Conservation (phyloP, 2,797 vertebrate genomes). For the Petrocephalus schoutedeni region DNA sequence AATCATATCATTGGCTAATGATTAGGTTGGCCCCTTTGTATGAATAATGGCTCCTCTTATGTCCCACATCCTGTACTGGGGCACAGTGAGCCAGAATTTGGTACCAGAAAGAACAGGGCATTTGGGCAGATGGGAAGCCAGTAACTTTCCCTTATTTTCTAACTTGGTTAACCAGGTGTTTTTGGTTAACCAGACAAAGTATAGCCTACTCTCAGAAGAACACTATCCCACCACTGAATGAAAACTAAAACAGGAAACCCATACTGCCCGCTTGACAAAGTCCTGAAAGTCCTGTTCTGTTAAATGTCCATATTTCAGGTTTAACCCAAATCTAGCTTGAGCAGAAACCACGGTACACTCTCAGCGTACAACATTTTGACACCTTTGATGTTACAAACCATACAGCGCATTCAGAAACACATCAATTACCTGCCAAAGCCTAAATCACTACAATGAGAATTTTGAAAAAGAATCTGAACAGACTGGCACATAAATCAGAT, state of each 20-base stretch:
- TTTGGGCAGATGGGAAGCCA: background rate
- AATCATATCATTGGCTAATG: background rate
- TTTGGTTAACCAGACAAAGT: background rate
- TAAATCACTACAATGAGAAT: background rate
- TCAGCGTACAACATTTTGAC: background rate
- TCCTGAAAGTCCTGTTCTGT: background rate
- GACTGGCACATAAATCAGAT: background rate
- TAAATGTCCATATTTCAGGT: background rate
- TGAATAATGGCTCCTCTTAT: background rate
- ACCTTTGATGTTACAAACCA: background rate
- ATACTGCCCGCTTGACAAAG: background rate
- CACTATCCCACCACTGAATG: background rate
- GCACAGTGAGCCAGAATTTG: background rate
- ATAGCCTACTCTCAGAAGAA: background rate
- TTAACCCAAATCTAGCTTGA: background rate
- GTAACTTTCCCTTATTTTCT: background rate
- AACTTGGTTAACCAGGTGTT: background rate
- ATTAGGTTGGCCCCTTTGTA: background rate
- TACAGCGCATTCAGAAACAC: background rate
- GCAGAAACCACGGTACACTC: background rate
- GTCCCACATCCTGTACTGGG: background rate
- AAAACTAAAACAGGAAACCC: background rate
- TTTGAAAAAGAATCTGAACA: background rate
- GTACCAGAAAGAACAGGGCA: background rate
- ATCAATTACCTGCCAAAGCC: background rate